Evolutionary conservation across 2,888 invertebrate species (phyloP).

Genomic region (Chymomyza fuscimana): DNA sequence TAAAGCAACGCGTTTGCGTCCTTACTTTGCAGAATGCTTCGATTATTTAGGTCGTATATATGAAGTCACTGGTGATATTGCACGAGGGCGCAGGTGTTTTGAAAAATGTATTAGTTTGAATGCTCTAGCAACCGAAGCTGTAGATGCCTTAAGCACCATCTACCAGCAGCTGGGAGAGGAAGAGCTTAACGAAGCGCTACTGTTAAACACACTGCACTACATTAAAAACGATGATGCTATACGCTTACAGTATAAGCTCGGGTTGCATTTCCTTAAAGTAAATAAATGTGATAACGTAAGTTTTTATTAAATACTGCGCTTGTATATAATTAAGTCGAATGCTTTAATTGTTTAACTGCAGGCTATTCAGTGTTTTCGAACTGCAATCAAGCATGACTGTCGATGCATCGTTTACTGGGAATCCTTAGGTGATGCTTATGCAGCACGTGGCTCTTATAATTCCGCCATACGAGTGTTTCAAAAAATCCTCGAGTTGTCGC

Average conservation of each 20-base stretch:
- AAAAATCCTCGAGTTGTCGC: constrained; percentile 85
- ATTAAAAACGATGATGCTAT: constrained; percentile 81
- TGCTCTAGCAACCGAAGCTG: constrained; percentile 84
- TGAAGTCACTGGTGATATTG: constrained; percentile 83
- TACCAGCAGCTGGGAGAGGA: constrained; percentile 86
- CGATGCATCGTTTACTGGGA: constrained; percentile 90
- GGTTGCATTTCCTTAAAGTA: constrained; percentile 88
- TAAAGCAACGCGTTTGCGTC: constrained; percentile 86
- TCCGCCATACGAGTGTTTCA: constrained; percentile 94
- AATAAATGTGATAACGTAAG: constrained; percentile 84
- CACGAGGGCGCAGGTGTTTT: constrained; percentile 90
- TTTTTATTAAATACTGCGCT: constrained; percentile 13
- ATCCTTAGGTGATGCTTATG: constrained; percentile 93
- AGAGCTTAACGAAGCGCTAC: constrained; percentile 68
- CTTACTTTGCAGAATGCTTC: constrained; percentile 88
- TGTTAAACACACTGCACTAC: constrained; percentile 79
- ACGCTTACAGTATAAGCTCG: constrained; percentile 92
- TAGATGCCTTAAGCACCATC: constrained; percentile 87
- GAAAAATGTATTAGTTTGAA: constrained; percentile 90
- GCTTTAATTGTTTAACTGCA: constrained; percentile 28
- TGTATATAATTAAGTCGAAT: constrained; percentile 6
- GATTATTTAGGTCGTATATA: constrained; percentile 89
- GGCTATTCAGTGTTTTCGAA: constrained; percentile 88
- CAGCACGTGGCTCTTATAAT: constrained; percentile 91
- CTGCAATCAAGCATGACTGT: constrained; percentile 85